phyloP scores from a whole-genome alignment of 2,113 vertebrate species.

The Junco hyemalis region DNA sequence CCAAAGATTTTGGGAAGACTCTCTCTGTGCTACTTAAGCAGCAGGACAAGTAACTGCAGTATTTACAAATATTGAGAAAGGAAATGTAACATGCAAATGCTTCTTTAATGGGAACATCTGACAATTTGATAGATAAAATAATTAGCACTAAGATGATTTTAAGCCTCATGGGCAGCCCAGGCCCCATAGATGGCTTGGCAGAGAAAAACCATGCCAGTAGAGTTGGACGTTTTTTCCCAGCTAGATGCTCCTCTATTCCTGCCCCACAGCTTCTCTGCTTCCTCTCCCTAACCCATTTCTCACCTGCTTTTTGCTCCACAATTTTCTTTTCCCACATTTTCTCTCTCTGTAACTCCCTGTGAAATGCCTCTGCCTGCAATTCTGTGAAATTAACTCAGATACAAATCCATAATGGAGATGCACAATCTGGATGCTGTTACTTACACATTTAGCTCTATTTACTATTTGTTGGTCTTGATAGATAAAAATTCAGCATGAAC shows the following conservation, averaged over 20 bases:
- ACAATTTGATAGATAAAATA: neutral
- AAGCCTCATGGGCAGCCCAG: neutral
- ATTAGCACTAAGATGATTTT: neutral
- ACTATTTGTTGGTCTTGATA: neutral
- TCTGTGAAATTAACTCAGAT: neutral
- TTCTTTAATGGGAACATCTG: neutral
- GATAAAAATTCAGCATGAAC: neutral
- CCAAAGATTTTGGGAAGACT: neutral
- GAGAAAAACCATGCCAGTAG: neutral
- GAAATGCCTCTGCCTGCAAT: neutral
- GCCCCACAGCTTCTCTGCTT: neutral
- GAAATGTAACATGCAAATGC: neutral
- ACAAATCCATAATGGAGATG: neutral
- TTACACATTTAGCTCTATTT: neutral
- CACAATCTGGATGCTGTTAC: neutral
- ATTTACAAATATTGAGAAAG: neutral
- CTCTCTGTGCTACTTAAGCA: neutral
- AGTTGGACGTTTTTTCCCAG: neutral
- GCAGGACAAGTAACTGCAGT: neutral
- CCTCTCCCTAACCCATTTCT: neutral
- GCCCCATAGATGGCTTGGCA: neutral
- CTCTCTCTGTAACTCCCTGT: neutral
- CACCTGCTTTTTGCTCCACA: neutral
- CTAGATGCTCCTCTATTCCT: fast-evolving
- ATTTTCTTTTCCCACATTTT: neutral